Evolutionary conservation across 2,888 invertebrate species (phyloP).

Genomic region (Melieria omissa): DNA sequence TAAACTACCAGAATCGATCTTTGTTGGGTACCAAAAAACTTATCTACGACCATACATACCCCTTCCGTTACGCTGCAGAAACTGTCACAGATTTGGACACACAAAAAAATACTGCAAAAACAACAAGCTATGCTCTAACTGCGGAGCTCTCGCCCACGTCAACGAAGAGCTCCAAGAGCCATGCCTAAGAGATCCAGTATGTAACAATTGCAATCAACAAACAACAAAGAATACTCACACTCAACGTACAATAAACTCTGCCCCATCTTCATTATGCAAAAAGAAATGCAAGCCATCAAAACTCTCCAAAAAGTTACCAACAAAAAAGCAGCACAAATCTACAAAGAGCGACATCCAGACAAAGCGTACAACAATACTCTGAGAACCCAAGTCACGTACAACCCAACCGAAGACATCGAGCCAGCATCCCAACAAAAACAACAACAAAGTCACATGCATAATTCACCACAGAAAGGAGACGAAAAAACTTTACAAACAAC

Average conservation of each 20-base stretch:
- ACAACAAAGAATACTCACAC: conserved; percentile 3
- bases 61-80: too few relatives aligned
- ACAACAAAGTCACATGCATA: too few relatives aligned
- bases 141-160: neutral
- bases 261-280: conserved; percentile 7
- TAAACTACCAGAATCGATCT: too few relatives aligned
- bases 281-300: conserved; percentile 22
- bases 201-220: conserved; percentile 2
- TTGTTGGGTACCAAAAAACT: too few relatives aligned
- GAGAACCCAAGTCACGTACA: neutral
- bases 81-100: too few relatives aligned
- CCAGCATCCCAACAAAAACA: neutral
- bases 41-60: too few relatives aligned
- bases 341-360: neutral
- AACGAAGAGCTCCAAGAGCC: conserved; percentile 7
- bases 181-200: conserved; percentile 3
- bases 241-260: neutral
- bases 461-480: too few relatives aligned
- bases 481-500: too few relatives aligned
- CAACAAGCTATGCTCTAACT: too few relatives aligned
- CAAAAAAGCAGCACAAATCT: conserved; percentile 13
- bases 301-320: conserved; percentile 1
- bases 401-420: neutral
- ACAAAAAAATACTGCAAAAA: too few relatives aligned
- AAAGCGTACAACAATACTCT: neutral